A percentile compares a stretch with the other conserved stretches of the same genome.
phyloP scores from a whole-genome alignment of 2,888 invertebrate genomes.

The Protodeltote pygarga region DNA sequence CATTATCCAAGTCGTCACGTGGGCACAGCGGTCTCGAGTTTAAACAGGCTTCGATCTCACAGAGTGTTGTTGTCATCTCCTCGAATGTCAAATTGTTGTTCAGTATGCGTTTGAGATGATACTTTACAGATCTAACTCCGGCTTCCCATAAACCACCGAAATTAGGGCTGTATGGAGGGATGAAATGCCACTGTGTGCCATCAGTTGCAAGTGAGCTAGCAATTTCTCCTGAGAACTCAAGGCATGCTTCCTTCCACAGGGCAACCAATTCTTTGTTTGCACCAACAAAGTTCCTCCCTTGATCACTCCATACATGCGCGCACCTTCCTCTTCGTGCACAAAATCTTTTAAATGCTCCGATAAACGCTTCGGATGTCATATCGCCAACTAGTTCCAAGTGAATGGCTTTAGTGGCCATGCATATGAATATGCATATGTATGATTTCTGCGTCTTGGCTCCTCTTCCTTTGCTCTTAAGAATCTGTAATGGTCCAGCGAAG shows the following conservation, averaged over 20 bases:
- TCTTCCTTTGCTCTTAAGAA: background rate
- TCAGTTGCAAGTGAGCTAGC: background rate
- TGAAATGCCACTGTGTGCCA: background rate
- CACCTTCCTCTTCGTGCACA: background rate
- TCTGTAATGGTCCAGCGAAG: background rate
- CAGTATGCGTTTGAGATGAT: too few species aligned
- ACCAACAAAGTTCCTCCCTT: background rate
- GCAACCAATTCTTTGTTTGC: background rate
- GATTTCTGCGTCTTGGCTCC: background rate
- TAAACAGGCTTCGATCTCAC: background rate
- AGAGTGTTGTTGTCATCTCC: background rate
- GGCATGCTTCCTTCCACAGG: background rate
- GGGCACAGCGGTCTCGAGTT: background rate
- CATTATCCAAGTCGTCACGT: background rate
- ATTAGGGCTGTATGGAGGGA: too few species aligned
- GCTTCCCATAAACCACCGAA: background rate
- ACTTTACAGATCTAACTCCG: background rate
- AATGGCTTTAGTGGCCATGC: background rate
- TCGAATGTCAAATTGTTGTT: too few species aligned
- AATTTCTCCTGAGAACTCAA: background rate
- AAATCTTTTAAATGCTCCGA: background rate
- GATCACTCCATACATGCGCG: background rate
- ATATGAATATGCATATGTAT: background rate
- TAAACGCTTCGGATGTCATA: background rate
- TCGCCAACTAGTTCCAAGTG: background rate